These are phyloP conservation scores for Drosophila tropicalis DNA, from an alignment of 1,140 invertebrate genomes.

Conservation along the genomic window DNA sequence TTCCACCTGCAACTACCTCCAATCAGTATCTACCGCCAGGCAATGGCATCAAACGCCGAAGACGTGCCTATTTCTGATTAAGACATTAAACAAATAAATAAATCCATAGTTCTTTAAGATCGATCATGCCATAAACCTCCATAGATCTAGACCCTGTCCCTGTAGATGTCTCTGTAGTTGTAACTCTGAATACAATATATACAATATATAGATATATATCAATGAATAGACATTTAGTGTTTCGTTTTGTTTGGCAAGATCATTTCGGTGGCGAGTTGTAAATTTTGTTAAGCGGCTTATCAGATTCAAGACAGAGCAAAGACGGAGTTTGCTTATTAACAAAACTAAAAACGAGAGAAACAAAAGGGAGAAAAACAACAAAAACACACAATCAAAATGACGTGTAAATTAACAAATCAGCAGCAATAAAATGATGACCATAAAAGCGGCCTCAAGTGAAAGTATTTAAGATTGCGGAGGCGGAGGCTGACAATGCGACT, in stretches of 20 bases:
- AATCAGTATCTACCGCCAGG: slow-evolving; percentile 12
- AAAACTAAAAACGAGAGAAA: slow-evolving; percentile 3
- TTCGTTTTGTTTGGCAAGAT: slow-evolving; percentile 20
- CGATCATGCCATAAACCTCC: slow-evolving; percentile 9
- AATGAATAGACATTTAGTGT: slow-evolving; percentile 36
- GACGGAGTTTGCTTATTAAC: slow-evolving; percentile 33
- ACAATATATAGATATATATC: slow-evolving; percentile 21
- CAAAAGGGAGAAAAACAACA: background rate
- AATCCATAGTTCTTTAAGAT: slow-evolving; percentile 58
- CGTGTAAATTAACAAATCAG: slow-evolving; percentile 73
- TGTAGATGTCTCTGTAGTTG: slow-evolving; percentile 40
- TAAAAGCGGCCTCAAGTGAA: slow-evolving; percentile 65
- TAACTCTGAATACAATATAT: slow-evolving; percentile 53
- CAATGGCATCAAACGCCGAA: slow-evolving; percentile 9
- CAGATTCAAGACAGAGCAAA: slow-evolving; percentile 53
- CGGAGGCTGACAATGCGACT: background rate
- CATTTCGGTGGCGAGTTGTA: slow-evolving; percentile 37
- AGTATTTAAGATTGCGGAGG: slow-evolving; percentile 38
- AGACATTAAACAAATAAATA: slow-evolving; percentile 48
- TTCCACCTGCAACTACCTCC: slow-evolving; percentile 5
- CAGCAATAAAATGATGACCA: slow-evolving; percentile 60
- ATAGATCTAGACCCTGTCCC: slow-evolving; percentile 5
- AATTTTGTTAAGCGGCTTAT: slow-evolving; percentile 70
- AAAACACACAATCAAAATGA: slow-evolving; percentile 45
- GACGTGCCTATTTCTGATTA: slow-evolving; percentile 46